These are phyloP conservation scores for Pegoplata infirma DNA, from an alignment of 2,888 invertebrate species.

Conservation along the genomic window DNA sequence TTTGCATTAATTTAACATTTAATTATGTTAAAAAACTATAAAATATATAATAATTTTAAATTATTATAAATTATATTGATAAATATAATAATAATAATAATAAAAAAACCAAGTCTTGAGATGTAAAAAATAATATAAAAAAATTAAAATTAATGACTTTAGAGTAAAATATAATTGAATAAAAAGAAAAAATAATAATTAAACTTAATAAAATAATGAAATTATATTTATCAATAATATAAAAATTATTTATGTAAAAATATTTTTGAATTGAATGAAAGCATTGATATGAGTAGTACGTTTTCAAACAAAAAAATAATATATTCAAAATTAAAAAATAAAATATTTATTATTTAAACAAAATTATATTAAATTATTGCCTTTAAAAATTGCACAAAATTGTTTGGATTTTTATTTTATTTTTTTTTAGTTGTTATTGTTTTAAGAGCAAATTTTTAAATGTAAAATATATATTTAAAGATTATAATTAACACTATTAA, in stretches of 20 bases:
- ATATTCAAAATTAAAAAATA: conserved; percentile 1
- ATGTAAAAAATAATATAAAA: conserved; percentile 36
- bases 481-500: background rate
- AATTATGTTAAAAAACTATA: no score
- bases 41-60: conserved; percentile 63
- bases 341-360: conserved; percentile 1
- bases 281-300: background rate
- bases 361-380: conserved; percentile 52
- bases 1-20: conserved; percentile 17
- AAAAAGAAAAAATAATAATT: conserved; percentile 27
- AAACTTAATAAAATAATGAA: conserved; percentile 32
- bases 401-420: background rate
- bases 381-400: conserved; percentile 61
- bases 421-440: background rate
- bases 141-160: conserved; percentile 64
- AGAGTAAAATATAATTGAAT: conserved; percentile 35
- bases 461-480: background rate
- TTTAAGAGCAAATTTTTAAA: conserved; percentile 1
- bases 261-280: background rate
- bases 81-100: conserved; percentile 22
- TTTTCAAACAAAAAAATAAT: background rate
- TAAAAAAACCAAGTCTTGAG: conserved; percentile 56
- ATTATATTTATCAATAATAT: conserved; percentile 2
- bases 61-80: conserved; percentile 51
- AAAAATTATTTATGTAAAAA: background rate